A percentile compares a stretch with the other conserved stretches of the same genome.
phyloP scores from a whole-genome alignment of 2,888 invertebrate genomes.

The Ganaspis brasiliensis region DNA sequence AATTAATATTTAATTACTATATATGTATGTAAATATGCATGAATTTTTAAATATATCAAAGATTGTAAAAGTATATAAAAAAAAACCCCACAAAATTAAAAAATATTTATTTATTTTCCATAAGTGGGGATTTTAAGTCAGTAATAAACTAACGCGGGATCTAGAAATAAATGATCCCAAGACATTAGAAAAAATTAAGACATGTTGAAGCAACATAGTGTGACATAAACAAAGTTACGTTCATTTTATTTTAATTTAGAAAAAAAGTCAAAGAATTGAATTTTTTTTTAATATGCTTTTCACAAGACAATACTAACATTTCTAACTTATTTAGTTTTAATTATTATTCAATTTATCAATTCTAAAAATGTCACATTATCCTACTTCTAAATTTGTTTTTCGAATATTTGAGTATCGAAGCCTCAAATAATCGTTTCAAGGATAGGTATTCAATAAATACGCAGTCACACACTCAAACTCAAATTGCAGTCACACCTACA shows the following conservation, averaged over 20 bases:
- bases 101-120: constrained; percentile 67
- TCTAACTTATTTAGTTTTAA: constrained; percentile 74
- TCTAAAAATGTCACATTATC: constrained; percentile 70
- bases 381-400: constrained; percentile 70
- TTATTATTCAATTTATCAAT: constrained; percentile 18
- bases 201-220: constrained; percentile 77
- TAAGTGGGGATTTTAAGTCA: constrained; percentile 62
- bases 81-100: constrained; percentile 68
- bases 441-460: constrained; percentile 55
- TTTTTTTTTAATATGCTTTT: constrained; percentile 51
- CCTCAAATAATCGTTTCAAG: constrained; percentile 58
- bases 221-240: constrained; percentile 63
- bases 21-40: too few species aligned
- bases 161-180: constrained; percentile 78
- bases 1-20: constrained; percentile 47
- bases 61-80: constrained; percentile 60
- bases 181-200: constrained; percentile 75
- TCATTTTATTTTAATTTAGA: constrained; percentile 63
- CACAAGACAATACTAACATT: too few species aligned
- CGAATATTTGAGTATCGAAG: constrained; percentile 57
- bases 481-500: neutral
- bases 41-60: constrained; percentile 53
- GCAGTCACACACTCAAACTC: constrained; percentile 45
- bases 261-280: too few species aligned
- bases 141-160: constrained; percentile 72